Base-by-base conservation (phyloP, 2,113 vertebrate species). In the Zeus faber region DNA sequence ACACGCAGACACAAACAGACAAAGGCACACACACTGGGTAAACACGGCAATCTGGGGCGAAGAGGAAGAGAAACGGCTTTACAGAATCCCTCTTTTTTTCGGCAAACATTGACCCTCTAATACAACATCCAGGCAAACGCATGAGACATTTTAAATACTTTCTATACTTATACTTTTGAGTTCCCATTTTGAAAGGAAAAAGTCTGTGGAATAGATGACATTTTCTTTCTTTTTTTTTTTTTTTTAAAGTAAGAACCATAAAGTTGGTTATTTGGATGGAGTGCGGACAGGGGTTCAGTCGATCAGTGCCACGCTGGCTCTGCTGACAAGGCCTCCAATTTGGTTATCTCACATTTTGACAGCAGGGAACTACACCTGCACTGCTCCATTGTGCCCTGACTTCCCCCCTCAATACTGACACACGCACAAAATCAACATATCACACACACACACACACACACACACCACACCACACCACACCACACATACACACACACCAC, bases 291-390 rank as follows among this genome's bases (percentile, higher is more conserved):
- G 39, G 14, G 7, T n/a, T 52, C 25, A 54, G 23, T 23, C 44
- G 13, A 14, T 48, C 46, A 48, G 48, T 74, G 67, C 49, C 63
- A 64, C 23, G 54, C 48, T 54, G 54, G 9, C 45, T 25, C 51
- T 60, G 58, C 57, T 40, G 17, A 43, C 58, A 48, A 46, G 59
- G 53, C 41, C 21, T 75, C 63, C 83, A 60, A 76, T 79, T 71
- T 51, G 69, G 49, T 67, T 72, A 69, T 57, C 77, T 77, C 74
- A 80, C 81, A 74, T 83, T 81, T 70, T 89, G 87, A 90, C 88
- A 85, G 81, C 84, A 76, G 82, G 82, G 83, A 85, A 78, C 87
- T 79, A 90, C 85, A 87, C 88, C 85, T 90, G 83, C 80, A 78
- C 73, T 33, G 16, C 72, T 84, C 76, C 78, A 80, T 82, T 83